These are phyloP conservation scores for Ferrisia virgata DNA, from an alignment of 2,888 invertebrate genomes.

Conservation along the genomic window DNA sequence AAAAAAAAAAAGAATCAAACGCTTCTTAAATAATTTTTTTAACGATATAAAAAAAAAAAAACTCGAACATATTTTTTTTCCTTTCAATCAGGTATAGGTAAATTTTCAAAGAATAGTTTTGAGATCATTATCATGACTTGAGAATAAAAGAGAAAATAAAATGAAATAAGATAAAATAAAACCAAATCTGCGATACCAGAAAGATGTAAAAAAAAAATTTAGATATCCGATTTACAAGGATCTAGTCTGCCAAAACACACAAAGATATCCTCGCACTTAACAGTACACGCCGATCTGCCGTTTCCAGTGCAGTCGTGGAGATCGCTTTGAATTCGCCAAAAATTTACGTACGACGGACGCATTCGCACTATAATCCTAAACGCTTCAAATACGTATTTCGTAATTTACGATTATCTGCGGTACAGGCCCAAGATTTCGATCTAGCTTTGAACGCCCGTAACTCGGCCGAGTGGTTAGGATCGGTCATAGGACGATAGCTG, in stretches of 20 bases:
- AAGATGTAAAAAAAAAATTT: background rate
- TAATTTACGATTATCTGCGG: slow-evolving; percentile 50
- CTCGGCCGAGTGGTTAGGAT: slow-evolving; percentile 71
- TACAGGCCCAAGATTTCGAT: slow-evolving; percentile 70
- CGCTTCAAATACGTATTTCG: slow-evolving; percentile 25
- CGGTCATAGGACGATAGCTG: slow-evolving; percentile 79
- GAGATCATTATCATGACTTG: background rate
- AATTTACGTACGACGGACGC: no score
- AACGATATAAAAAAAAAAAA: background rate
- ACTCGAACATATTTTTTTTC: background rate
- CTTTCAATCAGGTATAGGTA: background rate
- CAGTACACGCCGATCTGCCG: no score
- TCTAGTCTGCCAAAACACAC: background rate
- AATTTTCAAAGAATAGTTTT: background rate
- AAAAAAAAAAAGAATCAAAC: background rate
- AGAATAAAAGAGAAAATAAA: no score
- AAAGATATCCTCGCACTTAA: no score
- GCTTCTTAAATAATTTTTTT: background rate
- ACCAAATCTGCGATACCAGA: background rate
- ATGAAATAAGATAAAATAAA: no score
- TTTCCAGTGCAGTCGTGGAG: no score
- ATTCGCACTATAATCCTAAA: background rate
- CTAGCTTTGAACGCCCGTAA: slow-evolving; percentile 72
- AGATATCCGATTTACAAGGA: background rate
- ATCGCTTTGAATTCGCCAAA: no score